Evolutionary conservation across 2,797 vertebrate genomes (phyloP), one percentile per base, ranked within the genome.

Genomic region (Leptoclinus maculatus): DNA sequence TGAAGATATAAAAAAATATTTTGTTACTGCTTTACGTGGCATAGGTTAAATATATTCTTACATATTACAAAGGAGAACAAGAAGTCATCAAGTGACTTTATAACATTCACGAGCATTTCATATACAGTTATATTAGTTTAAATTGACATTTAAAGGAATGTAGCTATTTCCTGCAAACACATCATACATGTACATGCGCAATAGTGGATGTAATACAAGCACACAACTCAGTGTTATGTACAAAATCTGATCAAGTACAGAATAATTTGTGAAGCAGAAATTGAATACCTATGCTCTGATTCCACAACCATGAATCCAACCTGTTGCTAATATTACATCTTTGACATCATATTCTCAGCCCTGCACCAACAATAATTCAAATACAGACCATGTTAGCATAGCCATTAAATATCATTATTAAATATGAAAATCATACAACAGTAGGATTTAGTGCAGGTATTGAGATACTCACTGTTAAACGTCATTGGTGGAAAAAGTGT

Each of bases 361-460:
- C 79, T 80, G 70, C 66, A 78, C 49, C 39, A 14, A 87, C 70
- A 88, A 74, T 59, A 80, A 81, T 80, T 85, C 53, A 85, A 89
- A 83, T 58, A 85, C 76, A 86, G 38, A 85, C 57, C 19, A 16
- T 84, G 60, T 69, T 76, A 65, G 75, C 21, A 74, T 80, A 74
- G 69, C 79, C 66, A 87, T 91, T 94, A 94, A 94, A 95, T 94
- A 95, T 78, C 58, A 79, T 63, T 74, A 71, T 94, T 94, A 95
- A 93, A 94, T 95, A 95, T 85, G 74, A 83, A 78, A 66, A 74
- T 79, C 56, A 71, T 83, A 80, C 85, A 86, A 85, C 73, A 86
- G 83, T 78, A 88, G 79, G 69, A 87, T 89, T 93, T 88, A 92
- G 92, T 95, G 91, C 93, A 94, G 85, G 77, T 85, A 92, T 88